Evolutionary conservation across 2,888 invertebrate genomes (phyloP).

Genomic region (Philaethria dido): DNA sequence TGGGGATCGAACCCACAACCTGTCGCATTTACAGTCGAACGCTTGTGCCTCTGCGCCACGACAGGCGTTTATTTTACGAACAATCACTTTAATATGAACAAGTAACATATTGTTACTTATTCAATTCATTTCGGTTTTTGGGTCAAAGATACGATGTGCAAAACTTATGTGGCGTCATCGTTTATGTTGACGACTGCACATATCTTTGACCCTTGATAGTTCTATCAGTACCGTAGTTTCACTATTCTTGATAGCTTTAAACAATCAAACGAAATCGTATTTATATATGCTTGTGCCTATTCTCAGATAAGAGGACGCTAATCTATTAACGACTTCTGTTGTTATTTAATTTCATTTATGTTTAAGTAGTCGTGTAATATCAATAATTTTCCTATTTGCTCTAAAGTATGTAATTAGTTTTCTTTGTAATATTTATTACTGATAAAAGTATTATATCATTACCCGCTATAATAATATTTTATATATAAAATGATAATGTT

Average conservation of each 20-base stretch:
- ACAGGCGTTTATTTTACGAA: too few relatives aligned
- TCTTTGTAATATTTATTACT: slow-evolving; percentile 2
- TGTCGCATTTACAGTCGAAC: too few relatives aligned
- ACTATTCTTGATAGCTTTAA: slow-evolving; percentile 32
- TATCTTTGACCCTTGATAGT: slow-evolving; percentile 40
- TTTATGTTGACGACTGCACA: slow-evolving; percentile 27
- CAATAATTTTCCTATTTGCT: neutral
- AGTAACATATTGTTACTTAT: neutral
- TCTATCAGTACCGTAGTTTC: slow-evolving; percentile 32
- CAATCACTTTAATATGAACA: neutral
- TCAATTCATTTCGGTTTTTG: neutral
- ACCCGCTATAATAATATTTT: neutral
- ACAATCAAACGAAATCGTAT: slow-evolving; percentile 40
- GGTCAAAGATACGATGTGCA: slow-evolving; percentile 9
- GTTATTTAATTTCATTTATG: neutral
- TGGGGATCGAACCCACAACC: too few relatives aligned
- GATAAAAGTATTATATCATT: slow-evolving; percentile 3
- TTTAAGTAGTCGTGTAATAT: neutral
- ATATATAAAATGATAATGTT: neutral
- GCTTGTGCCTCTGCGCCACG: too few relatives aligned
- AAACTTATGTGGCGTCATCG: slow-evolving; percentile 9
- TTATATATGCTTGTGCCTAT: slow-evolving; percentile 8
- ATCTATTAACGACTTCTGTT: neutral
- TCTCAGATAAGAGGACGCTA: slow-evolving; percentile 23
- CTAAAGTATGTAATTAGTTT: neutral